Percentiles rank a stretch among this genome's conserved stretches.
Evolutionary conservation across 2,113 vertebrate species (phyloP).

Genomic region (Callipepla californica): DNA sequence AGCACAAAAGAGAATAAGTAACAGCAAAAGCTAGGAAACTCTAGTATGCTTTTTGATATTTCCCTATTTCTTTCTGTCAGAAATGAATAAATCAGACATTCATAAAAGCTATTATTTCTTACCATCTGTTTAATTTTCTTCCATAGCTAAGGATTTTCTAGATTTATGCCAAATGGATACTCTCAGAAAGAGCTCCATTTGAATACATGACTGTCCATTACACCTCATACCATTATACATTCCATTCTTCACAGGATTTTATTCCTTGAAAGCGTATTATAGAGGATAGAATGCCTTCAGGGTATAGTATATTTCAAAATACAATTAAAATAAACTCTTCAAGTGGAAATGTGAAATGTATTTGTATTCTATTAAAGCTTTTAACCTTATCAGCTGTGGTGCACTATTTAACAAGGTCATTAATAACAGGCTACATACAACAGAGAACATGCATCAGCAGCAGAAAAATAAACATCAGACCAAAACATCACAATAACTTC

Average conservation of each 20-base stretch:
- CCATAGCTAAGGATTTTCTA: background rate
- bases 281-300: slow-evolving; percentile 50
- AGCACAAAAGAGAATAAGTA: background rate
- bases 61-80: background rate
- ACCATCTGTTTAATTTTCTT: background rate
- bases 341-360: slow-evolving; percentile 74
- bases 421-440: slow-evolving; percentile 74
- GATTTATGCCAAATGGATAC: background rate
- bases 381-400: slow-evolving; percentile 74
- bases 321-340: slow-evolving; percentile 80
- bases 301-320: slow-evolving; percentile 73
- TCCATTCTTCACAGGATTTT: slow-evolving; percentile 57
- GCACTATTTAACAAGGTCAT: slow-evolving; percentile 76
- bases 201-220: slow-evolving; percentile 47
- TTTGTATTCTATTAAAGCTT: slow-evolving; percentile 75
- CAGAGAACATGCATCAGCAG: slow-evolving; percentile 70
- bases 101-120: background rate
- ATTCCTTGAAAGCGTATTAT: slow-evolving; percentile 53
- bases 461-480: slow-evolving; percentile 77
- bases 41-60: background rate
- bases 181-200: background rate
- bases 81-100: background rate
- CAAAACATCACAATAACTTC: slow-evolving; percentile 82
- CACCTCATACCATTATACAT: background rate
- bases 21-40: background rate